phyloP scores from a whole-genome alignment of 2,797 vertebrate genomes.

The Petrocephalus schoutedeni region DNA sequence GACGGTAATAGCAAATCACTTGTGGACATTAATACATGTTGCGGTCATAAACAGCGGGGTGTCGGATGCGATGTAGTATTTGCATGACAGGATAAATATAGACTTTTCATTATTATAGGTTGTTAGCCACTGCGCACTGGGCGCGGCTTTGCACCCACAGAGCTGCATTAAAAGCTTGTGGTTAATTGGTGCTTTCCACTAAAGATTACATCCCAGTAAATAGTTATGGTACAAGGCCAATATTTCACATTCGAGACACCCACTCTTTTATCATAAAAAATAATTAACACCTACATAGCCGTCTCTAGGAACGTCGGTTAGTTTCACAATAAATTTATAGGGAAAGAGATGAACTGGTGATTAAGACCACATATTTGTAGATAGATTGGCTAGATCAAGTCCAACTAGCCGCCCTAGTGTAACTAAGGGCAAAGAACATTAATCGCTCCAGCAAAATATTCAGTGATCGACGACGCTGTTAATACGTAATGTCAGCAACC shows the following conservation, averaged over 20 bases:
- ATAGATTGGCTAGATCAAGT: not conserved
- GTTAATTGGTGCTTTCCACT: not conserved
- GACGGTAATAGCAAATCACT: not conserved
- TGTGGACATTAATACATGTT: not conserved
- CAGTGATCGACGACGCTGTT: not conserved
- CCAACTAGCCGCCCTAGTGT: not conserved
- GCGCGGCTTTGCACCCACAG: not conserved
- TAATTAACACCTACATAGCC: not conserved
- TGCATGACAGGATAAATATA: not conserved
- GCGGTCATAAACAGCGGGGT: not conserved
- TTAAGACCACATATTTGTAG: not conserved
- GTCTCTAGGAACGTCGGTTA: not conserved
- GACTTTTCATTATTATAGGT: not conserved
- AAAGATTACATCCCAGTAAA: not conserved
- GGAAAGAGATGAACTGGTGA: not conserved
- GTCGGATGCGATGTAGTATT: not conserved
- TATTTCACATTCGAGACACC: not conserved
- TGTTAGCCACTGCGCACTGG: not conserved
- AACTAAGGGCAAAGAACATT: not conserved
- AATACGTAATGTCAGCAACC: not conserved
- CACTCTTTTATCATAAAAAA: not conserved
- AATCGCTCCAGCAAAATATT: not conserved
- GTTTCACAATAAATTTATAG: not conserved
- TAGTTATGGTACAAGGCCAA: not conserved
- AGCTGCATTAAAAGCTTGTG: not conserved